Conservation (phyloP, 2,888 invertebrate genomes). For the Trissonchulus sp. region DNA sequence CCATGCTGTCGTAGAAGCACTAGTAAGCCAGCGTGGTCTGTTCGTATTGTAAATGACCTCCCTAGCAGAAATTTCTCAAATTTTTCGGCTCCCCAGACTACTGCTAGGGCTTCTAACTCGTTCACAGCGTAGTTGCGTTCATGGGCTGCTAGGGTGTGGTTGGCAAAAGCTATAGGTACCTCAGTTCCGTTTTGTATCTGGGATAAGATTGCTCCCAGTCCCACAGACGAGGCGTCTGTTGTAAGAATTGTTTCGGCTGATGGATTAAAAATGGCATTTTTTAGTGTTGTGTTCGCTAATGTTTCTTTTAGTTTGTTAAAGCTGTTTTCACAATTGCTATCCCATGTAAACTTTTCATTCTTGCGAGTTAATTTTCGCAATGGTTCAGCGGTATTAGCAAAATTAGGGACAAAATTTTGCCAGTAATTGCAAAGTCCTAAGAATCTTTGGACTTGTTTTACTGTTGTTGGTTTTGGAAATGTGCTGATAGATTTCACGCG, state of each 20-base stretch:
- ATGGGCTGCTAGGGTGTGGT: slow-evolving; percentile 32
- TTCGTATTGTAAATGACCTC: slow-evolving; percentile 50
- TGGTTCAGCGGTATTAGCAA: slow-evolving; percentile 36
- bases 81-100: slow-evolving; percentile 51
- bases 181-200: background rate
- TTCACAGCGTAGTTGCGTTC: slow-evolving; percentile 15
- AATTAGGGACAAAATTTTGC: slow-evolving; percentile 38
- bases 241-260: slow-evolving; percentile 40
- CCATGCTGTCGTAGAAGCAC: background rate
- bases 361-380: slow-evolving; percentile 35
- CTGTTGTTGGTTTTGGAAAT: slow-evolving; percentile 36
- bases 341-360: slow-evolving; percentile 32
- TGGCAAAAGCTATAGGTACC: slow-evolving; percentile 46
- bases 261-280: background rate
- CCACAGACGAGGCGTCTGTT: slow-evolving; percentile 39
- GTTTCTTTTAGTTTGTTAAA: slow-evolving; percentile 38
- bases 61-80: slow-evolving; percentile 53
- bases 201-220: slow-evolving; percentile 35
- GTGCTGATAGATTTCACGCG: background rate
- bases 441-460: slow-evolving; percentile 38
- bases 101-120: slow-evolving; percentile 45
- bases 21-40: slow-evolving; percentile 52
- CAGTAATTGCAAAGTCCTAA: slow-evolving; percentile 43
- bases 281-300: slow-evolving; percentile 37
- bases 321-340: slow-evolving; percentile 21